Percentiles rank a stretch among this genome's conserved stretches.
phyloP scores from a whole-genome alignment of 2,113 vertebrate species.

The Eidolon helvum region DNA sequence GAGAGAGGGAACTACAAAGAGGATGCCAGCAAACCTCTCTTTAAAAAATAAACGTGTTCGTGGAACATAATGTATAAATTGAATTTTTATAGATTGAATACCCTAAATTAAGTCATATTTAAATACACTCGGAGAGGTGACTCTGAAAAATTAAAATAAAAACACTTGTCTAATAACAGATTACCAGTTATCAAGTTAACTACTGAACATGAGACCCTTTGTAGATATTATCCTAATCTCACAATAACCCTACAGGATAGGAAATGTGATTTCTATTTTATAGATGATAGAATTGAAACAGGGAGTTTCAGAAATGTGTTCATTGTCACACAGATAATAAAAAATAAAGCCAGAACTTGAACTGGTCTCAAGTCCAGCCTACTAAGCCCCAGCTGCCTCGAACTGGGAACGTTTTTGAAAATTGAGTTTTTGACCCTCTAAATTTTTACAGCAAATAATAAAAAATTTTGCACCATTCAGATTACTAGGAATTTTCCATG shows the following conservation, averaged over 20 bases:
- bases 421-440: background rate
- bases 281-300: background rate
- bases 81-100: constrained; percentile 9
- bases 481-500: background rate
- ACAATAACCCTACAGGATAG: background rate
- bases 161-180: background rate
- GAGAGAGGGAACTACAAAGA: background rate
- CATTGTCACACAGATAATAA: background rate
- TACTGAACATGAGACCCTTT: background rate
- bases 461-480: background rate
- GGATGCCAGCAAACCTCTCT: background rate
- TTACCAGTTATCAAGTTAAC: constrained; percentile 16
- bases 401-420: background rate
- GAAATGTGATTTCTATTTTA: constrained; percentile 2
- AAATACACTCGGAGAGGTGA: background rate
- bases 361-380: background rate
- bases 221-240: background rate
- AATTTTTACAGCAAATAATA: constrained; percentile 9
- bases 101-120: constrained; percentile 14
- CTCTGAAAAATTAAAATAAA: constrained; percentile 37
- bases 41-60: constrained; percentile 3
- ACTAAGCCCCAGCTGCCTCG: background rate
- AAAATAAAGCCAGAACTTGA: background rate
- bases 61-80: background rate
- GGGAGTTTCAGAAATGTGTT: background rate